Percentiles rank a stretch among this genome's conserved stretches.
These are phyloP conservation scores for Lerema accius DNA, from an alignment of 1,140 invertebrate genomes.

Conservation along the genomic window DNA sequence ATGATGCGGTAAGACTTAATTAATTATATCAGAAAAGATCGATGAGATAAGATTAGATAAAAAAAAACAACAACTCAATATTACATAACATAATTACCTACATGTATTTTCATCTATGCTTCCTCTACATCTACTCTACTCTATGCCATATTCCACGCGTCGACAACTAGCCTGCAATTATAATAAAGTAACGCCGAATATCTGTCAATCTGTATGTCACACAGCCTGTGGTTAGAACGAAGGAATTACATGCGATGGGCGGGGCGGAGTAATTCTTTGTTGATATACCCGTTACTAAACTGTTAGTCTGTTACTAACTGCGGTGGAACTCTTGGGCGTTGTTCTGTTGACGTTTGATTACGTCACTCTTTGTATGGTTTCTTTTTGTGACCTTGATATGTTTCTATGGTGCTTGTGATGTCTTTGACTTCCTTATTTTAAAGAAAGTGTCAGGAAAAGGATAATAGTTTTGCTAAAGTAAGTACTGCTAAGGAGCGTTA, in stretches of 20 bases:
- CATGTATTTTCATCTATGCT: too few species aligned
- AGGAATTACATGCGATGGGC: constrained; percentile 44
- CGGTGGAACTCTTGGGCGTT: not conserved
- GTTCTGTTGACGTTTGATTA: too few species aligned
- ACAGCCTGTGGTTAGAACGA: constrained; percentile 38
- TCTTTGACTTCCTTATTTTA: too few species aligned
- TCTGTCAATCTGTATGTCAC: constrained; percentile 54
- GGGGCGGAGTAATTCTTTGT: constrained; percentile 29
- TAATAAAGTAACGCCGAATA: constrained; percentile 47
- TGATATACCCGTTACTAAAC: constrained; percentile 12
- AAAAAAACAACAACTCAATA: not conserved
- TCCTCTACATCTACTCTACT: constrained; percentile 3
- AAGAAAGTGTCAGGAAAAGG: too few species aligned
- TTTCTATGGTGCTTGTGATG: too few species aligned
- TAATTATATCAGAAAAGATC: too few species aligned
- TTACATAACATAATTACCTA: not conserved
- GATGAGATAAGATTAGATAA: too few species aligned
- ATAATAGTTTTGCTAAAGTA: too few species aligned
- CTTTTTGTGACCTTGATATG: not conserved
- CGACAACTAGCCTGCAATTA: constrained; percentile 45
- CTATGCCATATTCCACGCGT: constrained; percentile 39
- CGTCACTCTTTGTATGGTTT: too few species aligned
- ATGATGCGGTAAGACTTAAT: too few species aligned
- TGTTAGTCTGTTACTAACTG: not conserved
- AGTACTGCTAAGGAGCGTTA: too few species aligned